Evolutionary conservation across 2,797 vertebrate genomes (phyloP).

Genomic region (Halcyon leucocephala): DNA sequence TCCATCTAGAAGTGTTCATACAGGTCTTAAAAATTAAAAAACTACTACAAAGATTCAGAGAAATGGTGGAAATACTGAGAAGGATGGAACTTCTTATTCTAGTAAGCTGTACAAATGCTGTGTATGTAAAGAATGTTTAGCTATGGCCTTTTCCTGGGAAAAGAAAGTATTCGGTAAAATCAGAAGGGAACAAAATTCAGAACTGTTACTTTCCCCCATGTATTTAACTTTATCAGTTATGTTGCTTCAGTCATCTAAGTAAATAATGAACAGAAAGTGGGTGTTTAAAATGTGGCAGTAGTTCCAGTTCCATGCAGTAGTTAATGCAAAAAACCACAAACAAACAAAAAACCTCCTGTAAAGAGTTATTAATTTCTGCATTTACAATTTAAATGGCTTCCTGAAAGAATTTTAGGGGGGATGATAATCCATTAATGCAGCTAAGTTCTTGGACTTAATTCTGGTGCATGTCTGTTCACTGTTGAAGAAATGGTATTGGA

Average conservation of each 20-base stretch:
- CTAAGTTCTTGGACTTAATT: not conserved
- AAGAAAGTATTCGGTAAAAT: not conserved
- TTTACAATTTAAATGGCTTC: not conserved
- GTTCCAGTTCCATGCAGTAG: not conserved
- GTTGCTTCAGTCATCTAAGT: not conserved
- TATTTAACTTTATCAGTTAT: not conserved
- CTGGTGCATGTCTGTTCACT: not conserved
- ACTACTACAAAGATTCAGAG: not conserved
- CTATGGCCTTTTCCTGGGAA: not conserved
- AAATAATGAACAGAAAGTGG: not conserved
- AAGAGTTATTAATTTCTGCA: not conserved
- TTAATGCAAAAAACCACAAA: not conserved
- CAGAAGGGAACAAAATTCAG: not conserved
- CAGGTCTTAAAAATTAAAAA: not conserved
- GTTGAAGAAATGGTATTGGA: not conserved
- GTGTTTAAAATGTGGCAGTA: not conserved
- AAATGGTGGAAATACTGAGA: not conserved
- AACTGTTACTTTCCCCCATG: not conserved
- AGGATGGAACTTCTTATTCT: not conserved
- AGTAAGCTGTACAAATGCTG: accelerated
- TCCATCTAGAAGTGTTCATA: not conserved
- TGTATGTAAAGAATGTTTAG: not conserved
- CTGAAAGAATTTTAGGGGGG: not conserved
- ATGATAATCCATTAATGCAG: not conserved
- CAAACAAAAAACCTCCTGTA: not conserved